Percentiles rank a stretch among this genome's conserved stretches.
Evolutionary conservation across 2,888 invertebrate species (phyloP).

Genomic region (Crepidodera aurea): DNA sequence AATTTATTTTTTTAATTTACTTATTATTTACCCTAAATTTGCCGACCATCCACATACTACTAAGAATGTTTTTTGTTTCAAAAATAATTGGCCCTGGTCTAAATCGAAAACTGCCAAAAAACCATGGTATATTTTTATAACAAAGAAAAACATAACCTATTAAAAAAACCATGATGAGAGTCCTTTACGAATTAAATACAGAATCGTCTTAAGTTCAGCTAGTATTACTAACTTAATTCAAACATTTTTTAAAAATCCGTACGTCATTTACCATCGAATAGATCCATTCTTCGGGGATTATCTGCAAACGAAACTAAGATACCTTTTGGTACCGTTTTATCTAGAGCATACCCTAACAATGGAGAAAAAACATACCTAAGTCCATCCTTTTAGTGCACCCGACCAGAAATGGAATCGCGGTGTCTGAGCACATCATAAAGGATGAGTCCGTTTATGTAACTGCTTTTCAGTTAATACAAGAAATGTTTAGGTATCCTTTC

Average conservation of each 20-base stretch:
- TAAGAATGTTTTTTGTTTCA: too few species aligned
- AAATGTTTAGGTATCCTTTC: neutral
- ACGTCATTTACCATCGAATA: constrained; percentile 35
- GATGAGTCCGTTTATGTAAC: constrained; percentile 39
- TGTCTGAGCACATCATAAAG: constrained; percentile 42
- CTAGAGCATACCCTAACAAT: constrained; percentile 37
- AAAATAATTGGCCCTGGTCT: too few species aligned
- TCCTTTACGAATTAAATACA: too few species aligned
- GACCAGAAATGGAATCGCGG: constrained; percentile 55
- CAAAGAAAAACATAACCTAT: too few species aligned
- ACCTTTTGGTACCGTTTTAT: constrained; percentile 37
- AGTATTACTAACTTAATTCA: neutral
- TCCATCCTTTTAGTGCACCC: constrained; percentile 58
- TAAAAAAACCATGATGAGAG: too few species aligned
- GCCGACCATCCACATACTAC: too few species aligned
- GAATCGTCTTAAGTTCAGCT: neutral
- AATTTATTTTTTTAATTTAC: too few species aligned
- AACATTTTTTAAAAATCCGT: constrained; percentile 24
- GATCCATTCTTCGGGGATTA: constrained; percentile 43
- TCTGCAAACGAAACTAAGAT: constrained; percentile 35
- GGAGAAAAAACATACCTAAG: constrained; percentile 39
- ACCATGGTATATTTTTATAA: too few species aligned
- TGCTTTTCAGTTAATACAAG: constrained; percentile 23
- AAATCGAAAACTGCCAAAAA: too few species aligned
- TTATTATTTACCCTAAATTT: too few species aligned